Percentiles rank a stretch among this genome's conserved stretches.
phyloP scores from a whole-genome alignment of 2,113 vertebrate species.

The human (Homo sapiens) region DNA sequence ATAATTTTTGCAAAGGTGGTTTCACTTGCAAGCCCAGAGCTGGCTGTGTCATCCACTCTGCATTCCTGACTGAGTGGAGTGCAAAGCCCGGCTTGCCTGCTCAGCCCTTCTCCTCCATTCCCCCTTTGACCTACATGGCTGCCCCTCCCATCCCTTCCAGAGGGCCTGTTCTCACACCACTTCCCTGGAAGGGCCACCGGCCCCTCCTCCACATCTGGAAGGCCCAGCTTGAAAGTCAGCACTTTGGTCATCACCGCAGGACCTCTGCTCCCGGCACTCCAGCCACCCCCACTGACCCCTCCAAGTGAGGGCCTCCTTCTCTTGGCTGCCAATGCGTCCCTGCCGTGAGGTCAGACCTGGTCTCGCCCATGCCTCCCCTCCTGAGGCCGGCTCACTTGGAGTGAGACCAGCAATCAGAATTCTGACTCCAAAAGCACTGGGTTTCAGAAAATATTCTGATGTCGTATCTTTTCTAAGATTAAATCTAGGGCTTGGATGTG shows the following conservation, averaged over 20 bases:
- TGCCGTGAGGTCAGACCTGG: background rate
- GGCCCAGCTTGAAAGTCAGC: background rate
- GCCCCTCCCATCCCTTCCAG: background rate
- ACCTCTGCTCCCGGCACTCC: background rate
- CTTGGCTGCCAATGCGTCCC: background rate
- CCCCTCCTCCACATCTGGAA: background rate
- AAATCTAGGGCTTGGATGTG: background rate
- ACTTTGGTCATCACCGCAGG: background rate
- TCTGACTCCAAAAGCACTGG: background rate
- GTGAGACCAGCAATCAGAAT: background rate
- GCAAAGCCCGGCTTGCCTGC: background rate
- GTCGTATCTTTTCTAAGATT: background rate
- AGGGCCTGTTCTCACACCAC: background rate
- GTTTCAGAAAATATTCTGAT: background rate
- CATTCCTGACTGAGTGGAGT: background rate
- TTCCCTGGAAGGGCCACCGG: background rate
- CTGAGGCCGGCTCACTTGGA: background rate
- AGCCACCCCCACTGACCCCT: background rate
- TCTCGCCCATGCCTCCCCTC: rapidly evolving
- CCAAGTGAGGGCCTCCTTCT: background rate
- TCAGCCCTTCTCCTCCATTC: background rate
- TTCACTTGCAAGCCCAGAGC: background rate
- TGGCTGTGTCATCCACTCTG: background rate
- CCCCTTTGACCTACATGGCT: rapidly evolving
- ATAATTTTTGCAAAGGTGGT: too few relatives aligned